Base-by-base conservation (phyloP, 2,888 invertebrate genomes). In the Nasonia oneida region DNA sequence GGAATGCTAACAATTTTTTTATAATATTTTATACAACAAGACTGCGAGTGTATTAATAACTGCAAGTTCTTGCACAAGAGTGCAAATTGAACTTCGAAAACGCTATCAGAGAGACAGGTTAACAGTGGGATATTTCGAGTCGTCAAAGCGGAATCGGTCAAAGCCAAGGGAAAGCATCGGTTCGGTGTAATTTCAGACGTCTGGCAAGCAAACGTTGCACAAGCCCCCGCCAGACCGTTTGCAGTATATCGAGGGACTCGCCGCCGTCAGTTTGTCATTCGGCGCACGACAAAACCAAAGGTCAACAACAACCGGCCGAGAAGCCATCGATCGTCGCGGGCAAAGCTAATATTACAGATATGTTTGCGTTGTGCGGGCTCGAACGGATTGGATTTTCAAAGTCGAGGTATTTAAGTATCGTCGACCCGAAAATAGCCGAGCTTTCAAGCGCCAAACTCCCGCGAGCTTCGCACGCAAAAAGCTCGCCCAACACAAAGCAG, bases 111-210 rank as follows among this genome's bases (percentile, higher is more conserved):
- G 15, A 15, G 4, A 15, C 15, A 61, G 61, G 23, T 47, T 10
- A 23, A 8, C 8, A 23, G 12, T 18, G 61, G 61, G 23, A 23
- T 61, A 61, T 61, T 61, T 61, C 61, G 61, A 61, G 61, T 23
- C 8, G 61, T 61, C n/a, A 61, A 23, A 61, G n/a, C 23, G 23
- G 23, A 61, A 23, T n/a, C 67, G 67, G 33, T 23, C 61, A 67
- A 67, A 67, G 67, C 33, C 12, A 14, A 33, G 12, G 6, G 57
- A 15, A 3, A n/a, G 57, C 18, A n/a, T n/a, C 5, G 5, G 57
- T 12, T 67, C 29, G 10, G 8, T 67, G 67, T 67, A 67, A 67
- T 67, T 67, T 67, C 67, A 67, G 67, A 64, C 67, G 33, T 33
- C 10, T 4, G 14, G 29, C 67, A 33, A 29, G 33, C 67, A 67